A percentile compares a stretch with the other conserved stretches of the same genome.
These are phyloP conservation scores for Helarctos malayanus DNA, from an alignment of 2,797 vertebrate species.

Conservation along the genomic window DNA sequence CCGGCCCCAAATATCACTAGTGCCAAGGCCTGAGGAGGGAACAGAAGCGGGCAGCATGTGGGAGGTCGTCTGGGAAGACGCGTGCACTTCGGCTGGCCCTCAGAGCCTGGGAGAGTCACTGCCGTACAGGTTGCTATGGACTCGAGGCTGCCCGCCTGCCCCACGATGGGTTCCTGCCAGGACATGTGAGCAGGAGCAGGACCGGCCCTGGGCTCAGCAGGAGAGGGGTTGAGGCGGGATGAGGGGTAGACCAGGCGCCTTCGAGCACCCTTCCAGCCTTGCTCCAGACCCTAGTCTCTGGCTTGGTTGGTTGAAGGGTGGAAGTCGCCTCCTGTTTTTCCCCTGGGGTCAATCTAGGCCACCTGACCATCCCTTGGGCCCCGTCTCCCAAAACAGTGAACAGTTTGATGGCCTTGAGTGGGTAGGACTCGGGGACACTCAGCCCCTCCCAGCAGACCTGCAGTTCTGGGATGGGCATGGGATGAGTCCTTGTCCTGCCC, in stretches of 20 bases:
- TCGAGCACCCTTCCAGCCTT: rapidly evolving
- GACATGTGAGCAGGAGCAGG: not conserved
- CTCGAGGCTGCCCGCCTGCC: not conserved
- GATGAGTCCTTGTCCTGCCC: not conserved
- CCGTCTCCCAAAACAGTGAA: rapidly evolving
- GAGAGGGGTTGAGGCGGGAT: no score
- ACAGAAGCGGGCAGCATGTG: not conserved
- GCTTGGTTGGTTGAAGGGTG: not conserved
- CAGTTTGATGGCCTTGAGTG: not conserved
- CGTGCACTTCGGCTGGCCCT: not conserved
- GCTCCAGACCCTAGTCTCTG: no score
- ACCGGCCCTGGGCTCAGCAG: not conserved
- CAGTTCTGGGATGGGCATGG: not conserved
- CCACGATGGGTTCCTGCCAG: not conserved
- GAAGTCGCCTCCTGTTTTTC: not conserved
- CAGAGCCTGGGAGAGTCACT: not conserved
- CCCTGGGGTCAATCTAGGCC: not conserved
- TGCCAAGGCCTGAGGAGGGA: not conserved
- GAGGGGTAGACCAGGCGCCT: rapidly evolving
- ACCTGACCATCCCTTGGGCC: not conserved
- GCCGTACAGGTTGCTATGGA: not conserved
- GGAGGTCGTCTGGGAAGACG: not conserved
- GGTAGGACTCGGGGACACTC: rapidly evolving
- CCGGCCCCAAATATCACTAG: not conserved
- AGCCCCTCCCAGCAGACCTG: not conserved